A percentile compares a stretch with the other conserved stretches of the same genome.
Evolutionary conservation across 2,113 vertebrate genomes (phyloP).

Genomic region (Platichthys stellatus): DNA sequence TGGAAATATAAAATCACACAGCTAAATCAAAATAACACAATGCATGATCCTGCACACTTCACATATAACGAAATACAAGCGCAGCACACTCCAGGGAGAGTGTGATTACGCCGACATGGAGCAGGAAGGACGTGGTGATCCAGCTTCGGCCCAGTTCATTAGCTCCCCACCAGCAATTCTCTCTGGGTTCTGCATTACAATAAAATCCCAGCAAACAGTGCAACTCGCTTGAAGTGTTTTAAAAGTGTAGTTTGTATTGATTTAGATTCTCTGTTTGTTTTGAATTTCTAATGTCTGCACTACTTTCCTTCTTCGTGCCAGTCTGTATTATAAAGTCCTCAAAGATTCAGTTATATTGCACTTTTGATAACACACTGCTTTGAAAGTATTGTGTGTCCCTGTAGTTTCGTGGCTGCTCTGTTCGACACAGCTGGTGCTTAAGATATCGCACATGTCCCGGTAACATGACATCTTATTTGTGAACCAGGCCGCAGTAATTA

Average conservation of each 20-base stretch:
- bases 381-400: not conserved
- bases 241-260: not conserved
- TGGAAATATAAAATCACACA: not conserved
- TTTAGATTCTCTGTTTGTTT: not conserved
- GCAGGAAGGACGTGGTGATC: not conserved
- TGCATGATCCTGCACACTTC: not conserved
- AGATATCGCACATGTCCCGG: not conserved
- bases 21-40: not conserved
- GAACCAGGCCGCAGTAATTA: conserved; percentile 10
- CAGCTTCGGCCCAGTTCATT: not conserved
- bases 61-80: not conserved
- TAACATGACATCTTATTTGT: conserved; percentile 4
- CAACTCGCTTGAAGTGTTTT: not conserved
- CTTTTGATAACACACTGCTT: not conserved
- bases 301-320: not conserved
- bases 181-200: not conserved
- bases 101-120: not conserved
- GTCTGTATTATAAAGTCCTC: not conserved
- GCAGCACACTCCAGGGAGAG: not conserved
- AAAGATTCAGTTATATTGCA: not conserved
- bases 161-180: not conserved
- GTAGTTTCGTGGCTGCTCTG: not conserved
- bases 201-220: not conserved
- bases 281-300: not conserved
- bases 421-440: not conserved